Base-by-base conservation (phyloP, 2,113 vertebrate species). In the Sardina pilchardus region DNA sequence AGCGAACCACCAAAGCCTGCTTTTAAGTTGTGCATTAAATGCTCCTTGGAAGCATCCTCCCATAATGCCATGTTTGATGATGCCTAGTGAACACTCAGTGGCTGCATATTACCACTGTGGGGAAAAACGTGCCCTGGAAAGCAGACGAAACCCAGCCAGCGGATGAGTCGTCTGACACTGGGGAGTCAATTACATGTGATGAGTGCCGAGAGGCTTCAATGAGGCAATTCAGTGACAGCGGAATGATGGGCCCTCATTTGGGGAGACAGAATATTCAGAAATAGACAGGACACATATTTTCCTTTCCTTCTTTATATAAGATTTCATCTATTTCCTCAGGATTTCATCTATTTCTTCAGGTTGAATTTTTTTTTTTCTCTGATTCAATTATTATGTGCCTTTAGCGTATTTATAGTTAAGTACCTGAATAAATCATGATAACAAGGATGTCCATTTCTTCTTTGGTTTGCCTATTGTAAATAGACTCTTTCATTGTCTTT, bases 391-490 rank as follows among this genome's bases (percentile, higher is more conserved):
- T 71, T 71, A 42, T 30, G 63, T n/a, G 34, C 26, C 10, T 71
- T 71, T 71, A 26, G 7, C 9, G 0, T 30, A 8, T 7, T 6
- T 71, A 12, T 26, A 0, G 12, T 8, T 39, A 36, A 78, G 12
- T 34, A 82, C 87, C 75, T 81, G 82, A 88, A 85, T 85, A 87
- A 87, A 87, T 82, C 87, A 82, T 88, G 89, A 91, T 85, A 91
- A 43, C 71, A 78, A 5, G 16, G 71, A 5, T 34, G 71, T 78
- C 71, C 34, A 78, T 78, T 78, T 78, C 34, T 78, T 2, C 71
- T 36, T 36, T 34, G 16, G 53, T 59, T 3, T 59, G 14, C 39
- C 30, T 78, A 78, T 19, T 34, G 21, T 10, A 78, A 36, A 42
- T 42, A 42, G 1, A 86, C 87, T 82, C 89, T 83, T 85, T 83